Evolutionary conservation across 2,797 vertebrate species (phyloP).

Genomic region (Leucoraja ocellata): DNA sequence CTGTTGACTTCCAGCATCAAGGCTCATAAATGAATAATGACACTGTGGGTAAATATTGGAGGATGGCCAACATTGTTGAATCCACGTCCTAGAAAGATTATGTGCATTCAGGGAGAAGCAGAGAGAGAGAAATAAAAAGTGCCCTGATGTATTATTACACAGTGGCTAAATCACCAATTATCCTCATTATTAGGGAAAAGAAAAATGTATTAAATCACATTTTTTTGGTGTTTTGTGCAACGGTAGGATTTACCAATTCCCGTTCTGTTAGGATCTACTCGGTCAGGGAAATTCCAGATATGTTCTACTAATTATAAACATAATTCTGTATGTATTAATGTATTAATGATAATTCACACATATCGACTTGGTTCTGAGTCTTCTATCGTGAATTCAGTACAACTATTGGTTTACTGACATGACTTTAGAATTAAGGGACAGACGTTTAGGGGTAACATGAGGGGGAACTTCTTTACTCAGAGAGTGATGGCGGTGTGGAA

Average conservation of each 20-base stretch:
- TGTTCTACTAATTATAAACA: background rate
- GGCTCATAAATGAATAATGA: background rate
- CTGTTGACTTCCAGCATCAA: constrained; percentile 1
- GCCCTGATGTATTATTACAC: background rate
- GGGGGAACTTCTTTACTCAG: too few relatives aligned
- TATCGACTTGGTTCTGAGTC: background rate
- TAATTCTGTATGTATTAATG: background rate
- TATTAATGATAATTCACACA: background rate
- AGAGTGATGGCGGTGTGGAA: too few relatives aligned
- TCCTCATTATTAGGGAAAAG: background rate
- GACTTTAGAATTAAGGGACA: too few relatives aligned
- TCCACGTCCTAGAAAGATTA: background rate
- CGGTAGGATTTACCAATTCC: background rate
- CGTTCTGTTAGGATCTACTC: background rate
- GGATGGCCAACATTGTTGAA: background rate
- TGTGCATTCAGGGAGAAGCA: background rate
- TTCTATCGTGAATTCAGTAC: background rate
- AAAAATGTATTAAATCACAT: background rate
- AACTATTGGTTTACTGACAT: background rate
- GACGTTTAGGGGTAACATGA: too few relatives aligned
- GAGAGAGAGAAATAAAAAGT: background rate
- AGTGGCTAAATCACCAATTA: background rate
- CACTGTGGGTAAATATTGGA: background rate
- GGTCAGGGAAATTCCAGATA: background rate
- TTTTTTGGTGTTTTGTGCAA: background rate